Evolutionary conservation across 2,797 vertebrate genomes (phyloP), one percentile per base, ranked within the genome.

Genomic region (Xenops minutus): DNA sequence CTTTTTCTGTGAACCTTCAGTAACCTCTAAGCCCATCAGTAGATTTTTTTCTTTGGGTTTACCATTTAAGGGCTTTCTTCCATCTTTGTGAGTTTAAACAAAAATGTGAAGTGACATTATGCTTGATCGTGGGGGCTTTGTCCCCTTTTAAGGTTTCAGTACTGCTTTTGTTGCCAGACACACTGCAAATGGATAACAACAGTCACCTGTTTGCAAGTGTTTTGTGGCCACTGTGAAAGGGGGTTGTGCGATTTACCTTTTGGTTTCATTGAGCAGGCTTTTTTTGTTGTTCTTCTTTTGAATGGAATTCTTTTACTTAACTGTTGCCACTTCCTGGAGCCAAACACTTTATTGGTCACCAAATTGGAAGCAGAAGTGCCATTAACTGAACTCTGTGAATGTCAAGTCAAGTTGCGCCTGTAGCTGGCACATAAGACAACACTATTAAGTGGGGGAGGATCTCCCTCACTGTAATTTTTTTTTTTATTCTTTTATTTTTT

Each of bases 351-450:
- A 96, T 19, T 73, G 78, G 88, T 92, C 97, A 97, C 96, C 95
- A 93, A 95, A 97, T 94, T 94, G 96, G 96, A 97, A 97, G 95
- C 95, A 96, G 95, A 97, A 98, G 97, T 97, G 97, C 98, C 97
- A 96, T 97, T 97, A 97, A 95, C 94, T 91, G 96, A 97, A 96
- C 89, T 97, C 85, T 94, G 75, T 95, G 96, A 97, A 97, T 96
- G 84, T 97, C 93, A 90, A 94, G 64, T 77, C 59, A 71, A 95
- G 94, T 94, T 92, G 87, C 80, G 80, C 93, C 97, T 96, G 93
- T 68, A 86, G 91, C 79, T 94, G 89, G 96, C 85, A 82, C 95
- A 87, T 69, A 71, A 94, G 95, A 96, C 90, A 95, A 96, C 95
- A 59, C 92, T 90, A 76, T 67, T 52, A 82, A 87, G 58, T 69